These are phyloP conservation scores for Diploptera punctata DNA, from an alignment of 2,888 invertebrate species.

Conservation along the genomic window DNA sequence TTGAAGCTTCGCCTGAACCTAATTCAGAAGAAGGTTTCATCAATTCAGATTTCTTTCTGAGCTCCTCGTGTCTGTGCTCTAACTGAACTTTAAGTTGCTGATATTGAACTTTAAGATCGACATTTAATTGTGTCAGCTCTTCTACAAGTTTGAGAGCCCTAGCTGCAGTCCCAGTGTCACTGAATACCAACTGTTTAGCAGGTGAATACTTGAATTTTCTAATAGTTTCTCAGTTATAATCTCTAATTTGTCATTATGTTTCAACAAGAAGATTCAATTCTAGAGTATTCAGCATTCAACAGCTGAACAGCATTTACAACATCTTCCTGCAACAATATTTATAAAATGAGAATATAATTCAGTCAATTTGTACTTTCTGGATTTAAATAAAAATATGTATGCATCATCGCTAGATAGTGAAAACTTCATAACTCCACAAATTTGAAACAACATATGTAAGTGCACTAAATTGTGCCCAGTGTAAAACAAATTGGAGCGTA, in stretches of 20 bases:
- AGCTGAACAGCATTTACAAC: conserved; percentile 33
- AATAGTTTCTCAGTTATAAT: conserved; percentile 34
- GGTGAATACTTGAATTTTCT: conserved; percentile 12
- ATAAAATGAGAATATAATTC: too few relatives aligned
- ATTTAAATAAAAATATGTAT: too few relatives aligned
- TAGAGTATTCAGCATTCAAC: conserved; percentile 35
- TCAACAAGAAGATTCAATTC: conserved; percentile 31
- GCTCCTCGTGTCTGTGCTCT: conserved; percentile 22
- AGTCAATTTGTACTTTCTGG: too few relatives aligned
- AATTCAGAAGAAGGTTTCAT: not conserved
- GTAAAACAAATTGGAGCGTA: too few relatives aligned
- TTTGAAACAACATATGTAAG: too few relatives aligned
- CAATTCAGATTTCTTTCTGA: conserved; percentile 27
- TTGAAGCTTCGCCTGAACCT: not conserved
- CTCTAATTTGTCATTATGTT: conserved; percentile 38
- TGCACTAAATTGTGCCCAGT: too few relatives aligned
- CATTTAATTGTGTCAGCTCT: conserved; percentile 18
- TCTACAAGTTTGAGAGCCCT: conserved; percentile 13
- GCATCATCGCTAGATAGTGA: too few relatives aligned
- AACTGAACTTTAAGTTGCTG: conserved; percentile 22
- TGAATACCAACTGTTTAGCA: too few relatives aligned
- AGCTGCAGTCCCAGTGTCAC: not conserved
- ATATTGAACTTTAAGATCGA: conserved; percentile 14
- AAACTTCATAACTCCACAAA: too few relatives aligned
- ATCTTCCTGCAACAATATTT: conserved; percentile 40